Base-by-base conservation (phyloP, 2,797 vertebrate genomes). In the Synanceia verrucosa region DNA sequence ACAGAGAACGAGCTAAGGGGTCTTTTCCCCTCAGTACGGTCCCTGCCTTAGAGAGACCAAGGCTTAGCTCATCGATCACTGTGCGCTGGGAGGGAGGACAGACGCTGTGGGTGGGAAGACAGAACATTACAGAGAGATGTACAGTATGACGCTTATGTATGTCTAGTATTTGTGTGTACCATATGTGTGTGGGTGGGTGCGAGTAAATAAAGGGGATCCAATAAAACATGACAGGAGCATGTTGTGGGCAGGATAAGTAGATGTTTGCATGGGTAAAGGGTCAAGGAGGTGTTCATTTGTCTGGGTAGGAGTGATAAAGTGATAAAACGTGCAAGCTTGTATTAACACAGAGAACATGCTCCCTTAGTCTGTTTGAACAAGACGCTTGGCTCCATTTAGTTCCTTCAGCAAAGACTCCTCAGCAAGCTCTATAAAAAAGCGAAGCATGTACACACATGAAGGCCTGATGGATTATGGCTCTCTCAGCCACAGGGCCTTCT, bases 11-110 rank as follows among this genome's bases (percentile, higher is more conserved):
- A 81, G 85, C 79, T 67, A 81, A 70, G 84, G 88, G 88, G 78
- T 84, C 85, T 86, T 80, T 87, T 71, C 76, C 70, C 76, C 72
- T 82, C 73, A n/a, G 79, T 67, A 39, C 14, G 5, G 83, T 82
- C 87, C 71, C 52, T 59, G 56, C 87, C 77, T 87, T 79, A 80
- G 62, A 44, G 75, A 78, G 84, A 86, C 64, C 47, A 5, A 47
- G 68, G 46, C 67, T 76, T 80, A 33, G 79, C 76, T 91, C 92
- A 92, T 94, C 89, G 81, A 93, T 94, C 92, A 95, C 75, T 44
- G 65, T 19, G 66, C 78, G 26, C 70, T 56, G 60, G 55, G 87
- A 80, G 63, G 81, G 89, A 91, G 87, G 91, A 92, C 85, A 82
- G 80, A 69, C 86, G 33, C 82, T 16, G 79, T 91, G 90, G 88